Conservation (phyloP, 1,140 invertebrate species). For the Tetramorium alpestre region DNA sequence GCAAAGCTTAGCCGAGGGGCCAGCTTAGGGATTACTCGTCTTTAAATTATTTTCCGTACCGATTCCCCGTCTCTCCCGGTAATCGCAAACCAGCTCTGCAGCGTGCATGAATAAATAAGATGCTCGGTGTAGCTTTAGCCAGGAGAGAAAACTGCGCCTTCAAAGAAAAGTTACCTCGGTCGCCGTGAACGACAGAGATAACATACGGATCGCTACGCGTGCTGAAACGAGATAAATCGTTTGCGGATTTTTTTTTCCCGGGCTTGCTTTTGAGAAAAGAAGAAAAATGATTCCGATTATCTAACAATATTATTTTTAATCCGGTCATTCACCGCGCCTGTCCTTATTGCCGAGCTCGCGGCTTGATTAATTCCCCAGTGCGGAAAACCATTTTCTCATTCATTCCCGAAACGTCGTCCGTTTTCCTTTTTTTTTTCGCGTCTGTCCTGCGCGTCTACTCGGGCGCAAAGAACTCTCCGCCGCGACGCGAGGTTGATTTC, state of each 20-base stretch:
- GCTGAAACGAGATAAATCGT: conserved; percentile 2
- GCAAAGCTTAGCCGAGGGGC: conserved; percentile 30
- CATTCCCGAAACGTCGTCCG: conserved; percentile 25
- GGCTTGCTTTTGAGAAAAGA: not conserved
- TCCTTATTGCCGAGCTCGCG: not conserved
- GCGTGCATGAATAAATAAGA: conserved; percentile 59
- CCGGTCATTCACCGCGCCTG: not conserved
- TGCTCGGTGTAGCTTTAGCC: conserved; percentile 25
- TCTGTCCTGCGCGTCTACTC: conserved; percentile 16
- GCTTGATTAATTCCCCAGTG: not conserved
- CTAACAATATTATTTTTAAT: not conserved
- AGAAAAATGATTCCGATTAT: not conserved
- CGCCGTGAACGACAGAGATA: not conserved
- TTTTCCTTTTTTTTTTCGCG: conserved; percentile 31
- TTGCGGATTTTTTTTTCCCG: not conserved
- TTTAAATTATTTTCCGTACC: conserved; percentile 58
- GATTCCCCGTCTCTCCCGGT: conserved; percentile 32
- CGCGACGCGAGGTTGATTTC: conserved; percentile 74
- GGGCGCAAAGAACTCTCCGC: conserved; percentile 31
- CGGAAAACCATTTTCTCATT: conserved; percentile 26
- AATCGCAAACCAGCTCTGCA: conserved; percentile 38
- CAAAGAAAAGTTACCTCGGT: conserved; percentile 58
- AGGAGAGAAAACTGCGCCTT: conserved; percentile 13
- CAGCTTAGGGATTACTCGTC: conserved; percentile 49
- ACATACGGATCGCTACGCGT: not conserved